Percentiles rank a stretch among this genome's conserved stretches.
Evolutionary conservation across 2,797 vertebrate species (phyloP).

Genomic region (Emys orbicularis): DNA sequence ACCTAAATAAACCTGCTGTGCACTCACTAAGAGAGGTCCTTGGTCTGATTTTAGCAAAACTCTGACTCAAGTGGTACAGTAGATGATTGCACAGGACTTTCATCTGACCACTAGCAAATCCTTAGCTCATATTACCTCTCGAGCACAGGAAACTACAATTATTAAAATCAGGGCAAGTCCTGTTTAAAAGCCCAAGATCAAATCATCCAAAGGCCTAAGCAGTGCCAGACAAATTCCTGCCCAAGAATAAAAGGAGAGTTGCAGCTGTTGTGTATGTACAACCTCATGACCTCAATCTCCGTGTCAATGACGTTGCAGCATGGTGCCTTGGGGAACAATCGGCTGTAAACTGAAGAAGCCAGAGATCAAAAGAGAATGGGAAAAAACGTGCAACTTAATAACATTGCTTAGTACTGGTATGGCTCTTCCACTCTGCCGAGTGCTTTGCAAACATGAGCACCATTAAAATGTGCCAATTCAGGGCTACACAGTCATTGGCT

Average conservation of each 20-base stretch:
- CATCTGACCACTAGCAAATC: slow-evolving; percentile 39
- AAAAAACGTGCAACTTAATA: neutral
- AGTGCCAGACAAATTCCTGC: slow-evolving; percentile 75
- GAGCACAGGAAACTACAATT: slow-evolving; percentile 69
- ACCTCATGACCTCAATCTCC: slow-evolving; percentile 14
- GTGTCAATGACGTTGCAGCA: neutral
- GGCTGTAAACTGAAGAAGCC: neutral
- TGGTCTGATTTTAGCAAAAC: slow-evolving; percentile 25
- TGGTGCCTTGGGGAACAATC: slow-evolving; percentile 1
- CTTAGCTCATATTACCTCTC: slow-evolving; percentile 56
- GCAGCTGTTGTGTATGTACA: slow-evolving; percentile 19
- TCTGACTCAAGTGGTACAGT: slow-evolving; percentile 38
- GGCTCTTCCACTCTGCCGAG: neutral
- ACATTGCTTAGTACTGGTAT: rapidly evolving
- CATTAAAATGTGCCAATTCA: neutral
- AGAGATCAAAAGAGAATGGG: neutral
- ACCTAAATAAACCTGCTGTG: neutral
- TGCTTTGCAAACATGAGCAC: neutral
- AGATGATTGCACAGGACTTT: neutral
- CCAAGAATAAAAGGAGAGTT: slow-evolving; percentile 32
- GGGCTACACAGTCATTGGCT: neutral
- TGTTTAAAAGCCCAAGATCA: slow-evolving; percentile 78
- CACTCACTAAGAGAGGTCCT: neutral
- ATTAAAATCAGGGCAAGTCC: slow-evolving; percentile 81
- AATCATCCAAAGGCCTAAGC: slow-evolving; percentile 73